Evolutionary conservation across 2,888 invertebrate genomes (phyloP).

Genomic region (Brachypalpus laphriformis): DNA sequence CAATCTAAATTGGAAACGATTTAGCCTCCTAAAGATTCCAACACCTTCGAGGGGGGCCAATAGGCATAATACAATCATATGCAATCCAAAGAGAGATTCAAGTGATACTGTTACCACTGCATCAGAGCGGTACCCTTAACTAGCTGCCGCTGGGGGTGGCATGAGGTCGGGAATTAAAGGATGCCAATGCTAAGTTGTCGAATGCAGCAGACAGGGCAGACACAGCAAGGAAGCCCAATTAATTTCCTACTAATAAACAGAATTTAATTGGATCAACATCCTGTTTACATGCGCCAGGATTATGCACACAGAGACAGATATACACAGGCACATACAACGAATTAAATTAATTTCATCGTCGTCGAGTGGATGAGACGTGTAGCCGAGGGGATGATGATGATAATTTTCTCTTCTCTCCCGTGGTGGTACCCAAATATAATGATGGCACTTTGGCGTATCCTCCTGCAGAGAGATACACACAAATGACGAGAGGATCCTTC

Average conservation of each 20-base stretch:
- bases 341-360: conserved; percentile 66
- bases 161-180: conserved; percentile 2
- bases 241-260: conserved; percentile 75
- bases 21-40: conserved; percentile 57
- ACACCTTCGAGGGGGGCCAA: conserved; percentile 35
- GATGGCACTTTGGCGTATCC: conserved; percentile 49
- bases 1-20: conserved; percentile 66
- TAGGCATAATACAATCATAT: conserved; percentile 56
- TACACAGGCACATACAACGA: conserved; percentile 16
- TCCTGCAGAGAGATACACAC: conserved; percentile 2
- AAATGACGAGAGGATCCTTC: conserved; percentile 9
- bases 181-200: conserved; percentile 38
- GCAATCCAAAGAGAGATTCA: conserved; percentile 29
- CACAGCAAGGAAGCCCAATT: conserved; percentile 68
- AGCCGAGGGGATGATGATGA: neutral
- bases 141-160: neutral
- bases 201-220: neutral
- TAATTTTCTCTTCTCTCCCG: neutral
- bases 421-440: conserved; percentile 36
- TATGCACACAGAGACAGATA: conserved; percentile 38
- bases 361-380: neutral
- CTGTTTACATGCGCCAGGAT: conserved; percentile 64
- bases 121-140: conserved; percentile 35
- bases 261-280: conserved; percentile 74
- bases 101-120: conserved; percentile 57